Percentiles rank a stretch among this genome's conserved stretches.
phyloP scores from a whole-genome alignment of 2,797 vertebrate genomes.

The Sebastes oblongus region DNA sequence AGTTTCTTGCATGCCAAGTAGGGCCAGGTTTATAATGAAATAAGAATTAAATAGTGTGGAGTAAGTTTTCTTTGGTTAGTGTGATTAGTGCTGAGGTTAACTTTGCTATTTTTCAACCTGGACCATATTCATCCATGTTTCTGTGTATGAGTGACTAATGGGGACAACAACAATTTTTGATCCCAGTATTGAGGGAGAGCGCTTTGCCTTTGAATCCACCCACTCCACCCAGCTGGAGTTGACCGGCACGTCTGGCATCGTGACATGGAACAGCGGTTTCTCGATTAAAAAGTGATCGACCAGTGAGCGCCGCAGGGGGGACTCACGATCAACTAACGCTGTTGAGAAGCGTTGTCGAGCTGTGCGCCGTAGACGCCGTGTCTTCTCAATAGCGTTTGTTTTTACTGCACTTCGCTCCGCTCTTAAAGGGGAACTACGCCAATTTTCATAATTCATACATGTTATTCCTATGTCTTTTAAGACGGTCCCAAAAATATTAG shows the following conservation, averaged over 20 bases:
- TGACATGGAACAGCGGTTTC: neutral
- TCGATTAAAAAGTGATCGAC: neutral
- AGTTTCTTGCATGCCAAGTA: conserved; percentile 49
- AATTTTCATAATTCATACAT: too few relatives aligned
- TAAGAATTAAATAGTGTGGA: conserved; percentile 3
- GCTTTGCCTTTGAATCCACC: neutral
- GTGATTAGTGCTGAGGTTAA: conserved; percentile 5
- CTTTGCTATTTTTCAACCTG: neutral
- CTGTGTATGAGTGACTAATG: neutral
- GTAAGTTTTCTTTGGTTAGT: conserved; percentile 33
- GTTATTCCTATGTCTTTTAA: too few relatives aligned
- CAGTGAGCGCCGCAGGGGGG: too few relatives aligned
- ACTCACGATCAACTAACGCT: too few relatives aligned
- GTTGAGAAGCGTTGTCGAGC: neutral
- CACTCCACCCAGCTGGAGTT: neutral
- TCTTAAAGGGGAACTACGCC: neutral
- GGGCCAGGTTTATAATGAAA: conserved; percentile 19
- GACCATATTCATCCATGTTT: neutral
- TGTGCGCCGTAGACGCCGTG: neutral
- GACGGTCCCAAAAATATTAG: too few relatives aligned
- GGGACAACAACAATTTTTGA: neutral
- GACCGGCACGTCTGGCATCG: neutral
- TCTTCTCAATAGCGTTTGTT: neutral
- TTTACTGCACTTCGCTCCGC: neutral
- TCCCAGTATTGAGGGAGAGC: neutral